A percentile compares a stretch with the other conserved stretches of the same genome.
Evolutionary conservation across 1,140 invertebrate species (phyloP).

Genomic region (Drosophila miranda): DNA sequence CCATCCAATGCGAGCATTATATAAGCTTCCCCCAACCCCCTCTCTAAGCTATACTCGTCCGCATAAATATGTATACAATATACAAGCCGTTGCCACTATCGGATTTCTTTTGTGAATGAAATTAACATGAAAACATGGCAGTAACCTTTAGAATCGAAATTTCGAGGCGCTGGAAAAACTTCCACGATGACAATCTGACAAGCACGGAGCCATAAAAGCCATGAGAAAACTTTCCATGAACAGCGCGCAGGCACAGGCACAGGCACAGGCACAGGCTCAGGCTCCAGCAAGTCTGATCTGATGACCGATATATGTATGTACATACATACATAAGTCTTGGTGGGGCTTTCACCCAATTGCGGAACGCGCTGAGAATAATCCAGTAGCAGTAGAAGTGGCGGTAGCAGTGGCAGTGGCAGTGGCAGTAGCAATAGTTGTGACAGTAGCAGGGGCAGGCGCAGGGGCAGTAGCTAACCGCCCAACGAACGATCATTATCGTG

Average conservation of each 20-base stretch:
- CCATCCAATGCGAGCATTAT: slow-evolving; percentile 14
- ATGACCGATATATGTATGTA: background rate
- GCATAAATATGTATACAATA: background rate
- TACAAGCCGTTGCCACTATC: background rate
- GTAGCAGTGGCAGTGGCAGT: no score
- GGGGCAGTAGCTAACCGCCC: slow-evolving; percentile 8
- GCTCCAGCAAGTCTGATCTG: slow-evolving; percentile 6
- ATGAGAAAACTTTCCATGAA: slow-evolving; percentile 55
- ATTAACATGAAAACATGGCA: slow-evolving; percentile 26
- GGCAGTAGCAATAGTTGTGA: no score
- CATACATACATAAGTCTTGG: background rate
- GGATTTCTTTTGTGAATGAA: slow-evolving; percentile 44
- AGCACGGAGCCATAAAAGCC: no score
- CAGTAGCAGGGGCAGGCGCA: no score
- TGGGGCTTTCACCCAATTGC: slow-evolving; percentile 19
- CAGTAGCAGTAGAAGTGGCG: background rate
- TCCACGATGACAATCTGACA: background rate
- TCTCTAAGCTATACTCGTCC: background rate
- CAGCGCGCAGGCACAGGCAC: no score
- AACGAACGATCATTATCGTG: slow-evolving; percentile 27
- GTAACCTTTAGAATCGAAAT: slow-evolving; percentile 65
- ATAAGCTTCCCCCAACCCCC: slow-evolving; percentile 11
- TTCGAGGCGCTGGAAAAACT: slow-evolving; percentile 60
- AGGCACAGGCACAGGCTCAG: background rate
- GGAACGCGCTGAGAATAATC: background rate